These are phyloP conservation scores for Antheraea mylitta DNA, from an alignment of 1,140 invertebrate species.

Conservation along the genomic window DNA sequence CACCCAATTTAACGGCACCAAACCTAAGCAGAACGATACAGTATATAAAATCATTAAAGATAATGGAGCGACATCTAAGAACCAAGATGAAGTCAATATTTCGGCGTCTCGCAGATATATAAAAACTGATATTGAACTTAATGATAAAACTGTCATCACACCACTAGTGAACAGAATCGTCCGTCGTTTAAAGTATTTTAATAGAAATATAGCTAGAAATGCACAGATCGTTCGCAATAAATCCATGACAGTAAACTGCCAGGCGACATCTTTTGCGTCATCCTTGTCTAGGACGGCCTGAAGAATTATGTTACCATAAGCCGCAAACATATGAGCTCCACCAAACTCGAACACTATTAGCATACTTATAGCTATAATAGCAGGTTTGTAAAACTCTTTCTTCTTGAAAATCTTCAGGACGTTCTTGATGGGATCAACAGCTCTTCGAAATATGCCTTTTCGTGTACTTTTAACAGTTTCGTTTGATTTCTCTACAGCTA, in stretches of 20 bases:
- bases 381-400: slow-evolving; percentile 68
- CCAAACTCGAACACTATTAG: slow-evolving; percentile 69
- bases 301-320: slow-evolving; percentile 64
- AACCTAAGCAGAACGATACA: slow-evolving; percentile 64
- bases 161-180: slow-evolving; percentile 67
- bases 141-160: slow-evolving; percentile 56
- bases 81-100: slow-evolving; percentile 40
- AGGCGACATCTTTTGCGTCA: slow-evolving; percentile 52
- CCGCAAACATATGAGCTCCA: slow-evolving; percentile 67
- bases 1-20: slow-evolving; percentile 70
- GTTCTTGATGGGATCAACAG: slow-evolving; percentile 44
- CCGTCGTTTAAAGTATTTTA: slow-evolving; percentile 60
- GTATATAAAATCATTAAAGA: slow-evolving; percentile 61
- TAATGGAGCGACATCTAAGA: slow-evolving; percentile 58
- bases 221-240: slow-evolving; percentile 64
- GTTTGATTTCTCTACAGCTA: slow-evolving; percentile 31
- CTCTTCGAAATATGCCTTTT: slow-evolving; percentile 39
- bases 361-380: slow-evolving; percentile 68
- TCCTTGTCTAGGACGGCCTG: slow-evolving; percentile 60
- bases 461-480: slow-evolving; percentile 36
- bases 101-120: slow-evolving; percentile 60
- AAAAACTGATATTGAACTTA: slow-evolving; percentile 58
- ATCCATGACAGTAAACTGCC: slow-evolving; percentile 70
- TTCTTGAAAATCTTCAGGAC: slow-evolving; percentile 65
- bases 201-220: slow-evolving; percentile 64